phyloP scores from a whole-genome alignment of 2,797 vertebrate species.

The Chromobotia macracanthus region DNA sequence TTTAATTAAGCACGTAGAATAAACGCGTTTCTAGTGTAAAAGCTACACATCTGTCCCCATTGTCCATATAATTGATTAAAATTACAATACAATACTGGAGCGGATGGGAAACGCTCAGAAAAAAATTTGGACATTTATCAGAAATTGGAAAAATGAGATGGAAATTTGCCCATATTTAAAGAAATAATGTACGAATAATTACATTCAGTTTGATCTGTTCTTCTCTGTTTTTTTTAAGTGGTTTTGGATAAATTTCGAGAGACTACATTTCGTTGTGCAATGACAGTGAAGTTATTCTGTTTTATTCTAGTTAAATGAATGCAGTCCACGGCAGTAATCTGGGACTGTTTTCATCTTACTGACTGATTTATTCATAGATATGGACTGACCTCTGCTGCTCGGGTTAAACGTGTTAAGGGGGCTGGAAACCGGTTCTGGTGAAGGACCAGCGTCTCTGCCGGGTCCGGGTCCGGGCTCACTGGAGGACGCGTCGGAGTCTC shows the following conservation, averaged over 20 bases:
- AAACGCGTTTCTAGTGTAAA: background rate
- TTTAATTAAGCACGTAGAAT: background rate
- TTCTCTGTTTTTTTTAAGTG: no score
- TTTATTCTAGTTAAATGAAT: no score
- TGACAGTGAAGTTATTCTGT: no score
- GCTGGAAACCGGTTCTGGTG: slow-evolving; percentile 85
- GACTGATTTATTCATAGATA: no score
- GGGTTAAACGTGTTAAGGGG: slow-evolving; percentile 83
- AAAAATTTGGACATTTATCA: background rate
- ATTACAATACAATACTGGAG: background rate
- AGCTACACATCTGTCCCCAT: no score
- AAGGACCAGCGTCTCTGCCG: slow-evolving; percentile 81
- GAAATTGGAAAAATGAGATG: background rate
- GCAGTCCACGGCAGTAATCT: background rate
- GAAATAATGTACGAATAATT: background rate
- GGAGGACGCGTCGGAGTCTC: slow-evolving; percentile 92
- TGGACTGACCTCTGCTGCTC: slow-evolving; percentile 80
- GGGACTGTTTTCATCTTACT: background rate
- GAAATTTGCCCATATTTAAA: background rate
- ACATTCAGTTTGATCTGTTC: background rate
- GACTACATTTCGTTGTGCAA: no score
- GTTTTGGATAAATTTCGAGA: no score
- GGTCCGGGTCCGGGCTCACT: slow-evolving; percentile 81
- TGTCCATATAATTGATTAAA: background rate
- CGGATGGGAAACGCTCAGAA: background rate